Conservation (phyloP, 2,797 vertebrate species). For the Propithecus perrieri region DNA sequence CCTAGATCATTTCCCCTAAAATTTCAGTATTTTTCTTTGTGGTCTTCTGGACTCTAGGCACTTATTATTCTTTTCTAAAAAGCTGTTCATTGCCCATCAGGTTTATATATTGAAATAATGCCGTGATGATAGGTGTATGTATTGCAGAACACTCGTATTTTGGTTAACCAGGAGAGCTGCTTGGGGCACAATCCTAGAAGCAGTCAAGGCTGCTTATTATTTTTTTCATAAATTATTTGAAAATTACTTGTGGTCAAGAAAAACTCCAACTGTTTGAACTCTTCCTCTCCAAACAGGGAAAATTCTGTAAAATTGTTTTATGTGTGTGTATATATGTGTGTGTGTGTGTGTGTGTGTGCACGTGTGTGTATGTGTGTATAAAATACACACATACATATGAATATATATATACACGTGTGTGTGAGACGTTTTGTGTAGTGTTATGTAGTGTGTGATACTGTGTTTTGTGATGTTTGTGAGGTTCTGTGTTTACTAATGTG, state of each 20-base stretch:
- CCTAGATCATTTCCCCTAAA: background rate
- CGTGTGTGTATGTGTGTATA: background rate
- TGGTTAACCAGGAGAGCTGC: background rate
- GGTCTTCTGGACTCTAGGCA: background rate
- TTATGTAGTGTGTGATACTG: background rate
- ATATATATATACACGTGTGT: background rate
- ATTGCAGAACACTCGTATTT: background rate
- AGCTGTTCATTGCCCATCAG: background rate
- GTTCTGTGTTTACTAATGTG: background rate
- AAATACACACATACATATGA: background rate
- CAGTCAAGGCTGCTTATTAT: background rate
- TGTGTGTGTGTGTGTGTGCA: background rate
- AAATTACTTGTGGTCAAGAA: background rate
- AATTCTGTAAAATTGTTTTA: background rate
- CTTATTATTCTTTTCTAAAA: constrained; percentile 29
- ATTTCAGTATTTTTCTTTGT: background rate
- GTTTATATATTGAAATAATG: constrained; percentile 7
- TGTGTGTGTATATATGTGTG: rapidly evolving
- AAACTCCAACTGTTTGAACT: constrained; percentile 1
- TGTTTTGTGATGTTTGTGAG: background rate
- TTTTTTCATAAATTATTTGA: constrained; percentile 5
- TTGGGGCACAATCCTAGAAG: background rate
- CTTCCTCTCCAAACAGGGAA: constrained; percentile 13
- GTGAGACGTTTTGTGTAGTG: constrained; percentile 16
- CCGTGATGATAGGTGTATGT: background rate